A percentile compares a stretch with the other conserved stretches of the same genome.
These are phyloP conservation scores for Anthonomus grandis DNA, from an alignment of 1,140 invertebrate genomes.

Conservation along the genomic window DNA sequence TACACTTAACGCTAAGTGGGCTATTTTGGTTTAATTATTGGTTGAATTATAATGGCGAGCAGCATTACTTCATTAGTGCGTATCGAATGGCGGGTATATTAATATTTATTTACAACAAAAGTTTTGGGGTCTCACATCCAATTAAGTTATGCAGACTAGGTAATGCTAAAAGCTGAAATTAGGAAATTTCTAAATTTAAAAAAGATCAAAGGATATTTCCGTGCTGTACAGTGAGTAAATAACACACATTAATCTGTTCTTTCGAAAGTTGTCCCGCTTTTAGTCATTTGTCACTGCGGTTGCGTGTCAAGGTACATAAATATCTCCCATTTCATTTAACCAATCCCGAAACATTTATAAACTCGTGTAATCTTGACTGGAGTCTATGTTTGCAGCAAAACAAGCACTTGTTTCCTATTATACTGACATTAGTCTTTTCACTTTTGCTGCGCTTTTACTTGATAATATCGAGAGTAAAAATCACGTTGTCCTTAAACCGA, in stretches of 20 bases:
- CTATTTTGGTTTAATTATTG: constrained; percentile 2
- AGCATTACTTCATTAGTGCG: too few relatives aligned
- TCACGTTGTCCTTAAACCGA: not conserved
- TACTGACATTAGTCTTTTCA: constrained; percentile 16
- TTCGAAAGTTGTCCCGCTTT: constrained; percentile 16
- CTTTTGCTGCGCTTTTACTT: not conserved
- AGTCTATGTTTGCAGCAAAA: constrained; percentile 16
- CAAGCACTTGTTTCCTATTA: constrained; percentile 19
- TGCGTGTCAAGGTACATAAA: constrained; percentile 21
- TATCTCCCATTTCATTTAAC: constrained; percentile 11
- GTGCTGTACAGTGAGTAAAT: constrained; percentile 2
- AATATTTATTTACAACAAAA: too few relatives aligned
- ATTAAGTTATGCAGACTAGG: too few relatives aligned
- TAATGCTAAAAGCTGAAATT: too few relatives aligned
- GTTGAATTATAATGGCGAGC: too few relatives aligned
- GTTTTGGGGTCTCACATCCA: too few relatives aligned
- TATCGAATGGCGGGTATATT: too few relatives aligned
- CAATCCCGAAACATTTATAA: constrained; percentile 18
- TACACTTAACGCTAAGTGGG: constrained; percentile 4
- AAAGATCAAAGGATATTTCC: constrained; percentile 14
- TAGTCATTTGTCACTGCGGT: constrained; percentile 17
- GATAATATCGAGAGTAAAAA: too few relatives aligned
- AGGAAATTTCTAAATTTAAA: not conserved
- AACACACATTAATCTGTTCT: constrained; percentile 12
- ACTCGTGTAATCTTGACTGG: constrained; percentile 20